Base-by-base conservation (phyloP, 2,797 vertebrate genomes). In the Apogon talboti region DNA sequence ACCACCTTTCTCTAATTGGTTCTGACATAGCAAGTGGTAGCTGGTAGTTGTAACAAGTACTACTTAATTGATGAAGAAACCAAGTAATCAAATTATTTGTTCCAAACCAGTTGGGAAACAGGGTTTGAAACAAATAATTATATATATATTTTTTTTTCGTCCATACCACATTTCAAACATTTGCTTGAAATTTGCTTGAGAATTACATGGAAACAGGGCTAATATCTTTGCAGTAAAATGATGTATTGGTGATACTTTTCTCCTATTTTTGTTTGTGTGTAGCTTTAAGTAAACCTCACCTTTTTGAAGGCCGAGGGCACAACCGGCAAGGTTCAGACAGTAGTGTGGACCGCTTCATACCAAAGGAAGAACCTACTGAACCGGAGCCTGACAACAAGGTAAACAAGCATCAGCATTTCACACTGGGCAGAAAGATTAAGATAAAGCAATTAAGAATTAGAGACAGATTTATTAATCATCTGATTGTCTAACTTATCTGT, bases 241-340 rank as follows among this genome's bases (percentile, higher is more conserved):
- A n/a, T n/a, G n/a, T n/a, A 21, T 21, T 21, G 19, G 3, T 21
- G 19, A 21, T 21, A 28, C 6, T 0, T 30, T 14, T 3, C 33
- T 50, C 21, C 72, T 14, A 0, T 49, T 13, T 71, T 16, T 53
- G 9, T 61, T 14, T 64, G 2, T 40, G 3, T 66, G 18, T 78
- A 95, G 97, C 95, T 79, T 89, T 97, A 75, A 98, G 95, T 64
- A 97, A 96, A 54, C 94, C 94, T 52, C 96, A 95, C 64, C 90
- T 97, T 2, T 85, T 96, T 50, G 94, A 95, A 55, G 92, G 91
- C 49, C 78, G 88, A 83, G 95, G 96, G 67, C 97, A 98, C 86
- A 96, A 95, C 72, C 93, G 96, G 35, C 96, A 97, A 84, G 94
- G 95, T 15, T 98, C 97, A 4, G 96, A 97, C 75, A 92, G 96